Evolutionary conservation across 1,140 invertebrate genomes (phyloP).

Genomic region (Drosophila punjabiensis): DNA sequence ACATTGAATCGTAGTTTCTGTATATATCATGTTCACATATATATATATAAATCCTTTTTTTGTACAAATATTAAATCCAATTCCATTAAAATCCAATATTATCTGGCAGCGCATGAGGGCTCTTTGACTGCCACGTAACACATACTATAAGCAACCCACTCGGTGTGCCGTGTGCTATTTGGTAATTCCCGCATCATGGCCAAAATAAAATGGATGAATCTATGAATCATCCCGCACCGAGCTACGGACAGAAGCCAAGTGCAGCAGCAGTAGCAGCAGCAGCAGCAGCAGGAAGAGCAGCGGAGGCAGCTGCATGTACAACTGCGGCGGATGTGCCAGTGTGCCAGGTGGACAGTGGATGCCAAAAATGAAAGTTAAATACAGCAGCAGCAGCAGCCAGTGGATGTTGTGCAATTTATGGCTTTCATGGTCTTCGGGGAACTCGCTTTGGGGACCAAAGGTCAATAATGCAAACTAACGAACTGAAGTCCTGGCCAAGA

Average conservation of each 20-base stretch:
- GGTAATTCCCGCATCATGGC: slow-evolving; percentile 43
- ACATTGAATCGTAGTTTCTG: not conserved
- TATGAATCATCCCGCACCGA: slow-evolving; percentile 27
- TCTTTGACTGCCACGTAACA: slow-evolving; percentile 7
- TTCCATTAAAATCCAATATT: slow-evolving; percentile 36
- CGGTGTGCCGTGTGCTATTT: slow-evolving; percentile 14
- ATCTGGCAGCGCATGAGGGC: slow-evolving; percentile 12
- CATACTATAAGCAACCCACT: not conserved
- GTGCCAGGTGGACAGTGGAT: slow-evolving; percentile 25
- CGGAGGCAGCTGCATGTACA: not conserved
- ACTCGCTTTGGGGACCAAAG: slow-evolving; percentile 22
- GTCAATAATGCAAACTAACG: slow-evolving; percentile 35
- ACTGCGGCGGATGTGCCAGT: slow-evolving; percentile 20
- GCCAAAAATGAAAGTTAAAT: slow-evolving; percentile 46
- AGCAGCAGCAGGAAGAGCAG: not conserved
- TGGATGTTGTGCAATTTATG: slow-evolving; percentile 52
- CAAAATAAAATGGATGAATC: slow-evolving; percentile 25
- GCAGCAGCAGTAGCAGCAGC: not conserved
- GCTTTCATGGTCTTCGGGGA: slow-evolving; percentile 32
- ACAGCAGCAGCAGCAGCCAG: slow-evolving; percentile 19
- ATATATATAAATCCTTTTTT: not conserved
- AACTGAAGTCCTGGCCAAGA: not conserved
- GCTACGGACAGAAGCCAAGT: slow-evolving; percentile 13
- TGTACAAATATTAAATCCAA: slow-evolving; percentile 23
- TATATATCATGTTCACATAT: not conserved